These are phyloP conservation scores for Amphipoea oculea DNA, from an alignment of 2,888 invertebrate genomes.

Conservation along the genomic window DNA sequence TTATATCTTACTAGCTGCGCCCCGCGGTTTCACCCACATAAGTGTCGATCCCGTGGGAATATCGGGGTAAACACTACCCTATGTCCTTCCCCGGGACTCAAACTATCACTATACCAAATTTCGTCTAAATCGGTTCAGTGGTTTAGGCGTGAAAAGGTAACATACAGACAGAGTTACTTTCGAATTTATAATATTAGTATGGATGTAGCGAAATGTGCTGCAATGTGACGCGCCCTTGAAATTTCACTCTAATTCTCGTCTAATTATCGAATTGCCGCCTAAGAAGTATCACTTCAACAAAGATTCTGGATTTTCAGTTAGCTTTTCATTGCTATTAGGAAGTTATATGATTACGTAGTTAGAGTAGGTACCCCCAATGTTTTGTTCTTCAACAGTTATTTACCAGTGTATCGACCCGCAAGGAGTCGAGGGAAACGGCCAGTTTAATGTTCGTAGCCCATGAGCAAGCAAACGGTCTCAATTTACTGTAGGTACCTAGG, in stretches of 20 bases:
- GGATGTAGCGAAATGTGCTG: neutral
- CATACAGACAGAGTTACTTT: too few species aligned
- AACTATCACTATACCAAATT: too few species aligned
- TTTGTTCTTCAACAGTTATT: conserved; percentile 30
- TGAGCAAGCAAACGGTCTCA: conserved; percentile 57
- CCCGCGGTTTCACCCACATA: too few species aligned
- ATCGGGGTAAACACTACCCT: too few species aligned
- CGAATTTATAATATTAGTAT: too few species aligned
- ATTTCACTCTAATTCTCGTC: neutral
- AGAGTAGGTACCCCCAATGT: neutral
- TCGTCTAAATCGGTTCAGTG: too few species aligned
- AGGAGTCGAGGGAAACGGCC: conserved; percentile 42
- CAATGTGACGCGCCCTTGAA: neutral
- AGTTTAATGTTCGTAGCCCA: conserved; percentile 60
- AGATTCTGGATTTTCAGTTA: neutral
- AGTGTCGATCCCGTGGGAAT: too few species aligned
- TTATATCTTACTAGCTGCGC: too few species aligned
- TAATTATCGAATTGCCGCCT: neutral
- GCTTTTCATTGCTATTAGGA: neutral
- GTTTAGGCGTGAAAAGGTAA: too few species aligned
- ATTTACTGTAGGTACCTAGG: conserved; percentile 51
- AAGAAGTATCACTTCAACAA: neutral
- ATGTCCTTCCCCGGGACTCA: too few species aligned
- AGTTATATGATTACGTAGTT: neutral
- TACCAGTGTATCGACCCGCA: conserved; percentile 37